Evolutionary conservation across 2,888 invertebrate genomes (phyloP).

Genomic region (Limenitis camilla): DNA sequence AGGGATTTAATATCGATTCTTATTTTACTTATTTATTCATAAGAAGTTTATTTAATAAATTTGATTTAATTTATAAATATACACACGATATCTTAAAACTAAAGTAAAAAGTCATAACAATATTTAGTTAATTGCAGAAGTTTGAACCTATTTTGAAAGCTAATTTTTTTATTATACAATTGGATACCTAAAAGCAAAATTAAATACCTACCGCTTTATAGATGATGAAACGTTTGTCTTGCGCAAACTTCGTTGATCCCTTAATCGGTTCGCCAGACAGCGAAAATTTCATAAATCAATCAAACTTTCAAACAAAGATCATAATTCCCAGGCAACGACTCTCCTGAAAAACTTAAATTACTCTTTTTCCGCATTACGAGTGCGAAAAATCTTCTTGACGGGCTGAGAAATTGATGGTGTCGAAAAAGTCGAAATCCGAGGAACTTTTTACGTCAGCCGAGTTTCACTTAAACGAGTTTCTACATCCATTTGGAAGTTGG

Average conservation of each 20-base stretch:
- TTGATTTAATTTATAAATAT: neutral
- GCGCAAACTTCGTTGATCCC: conserved; percentile 29
- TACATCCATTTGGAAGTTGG: conserved; percentile 71
- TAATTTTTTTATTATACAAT: too few species aligned
- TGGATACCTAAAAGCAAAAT: conserved; percentile 9
- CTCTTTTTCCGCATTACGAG: conserved; percentile 71
- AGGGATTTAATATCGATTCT: conserved; percentile 22
- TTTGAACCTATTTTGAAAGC: too few species aligned
- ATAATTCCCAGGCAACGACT: conserved; percentile 68
- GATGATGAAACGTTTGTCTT: conserved; percentile 10
- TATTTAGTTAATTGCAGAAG: too few species aligned
- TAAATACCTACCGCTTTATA: conserved; percentile 5
- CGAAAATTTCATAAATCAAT: conserved; percentile 67
- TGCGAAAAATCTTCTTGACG: conserved; percentile 75
- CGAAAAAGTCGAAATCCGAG: conserved; percentile 62
- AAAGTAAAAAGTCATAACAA: neutral
- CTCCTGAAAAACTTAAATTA: conserved; percentile 70
- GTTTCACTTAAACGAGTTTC: conserved; percentile 73
- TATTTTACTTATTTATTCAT: conserved; percentile 8
- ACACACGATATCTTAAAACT: neutral
- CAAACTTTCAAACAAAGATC: conserved; percentile 71
- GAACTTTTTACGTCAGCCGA: conserved; percentile 70
- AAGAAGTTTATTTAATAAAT: conserved; percentile 1
- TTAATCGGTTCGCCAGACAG: conserved; percentile 39
- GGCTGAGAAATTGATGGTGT: conserved; percentile 71